Base-by-base conservation (phyloP, 1,140 invertebrate genomes). In the Eufriesea mexicana region DNA sequence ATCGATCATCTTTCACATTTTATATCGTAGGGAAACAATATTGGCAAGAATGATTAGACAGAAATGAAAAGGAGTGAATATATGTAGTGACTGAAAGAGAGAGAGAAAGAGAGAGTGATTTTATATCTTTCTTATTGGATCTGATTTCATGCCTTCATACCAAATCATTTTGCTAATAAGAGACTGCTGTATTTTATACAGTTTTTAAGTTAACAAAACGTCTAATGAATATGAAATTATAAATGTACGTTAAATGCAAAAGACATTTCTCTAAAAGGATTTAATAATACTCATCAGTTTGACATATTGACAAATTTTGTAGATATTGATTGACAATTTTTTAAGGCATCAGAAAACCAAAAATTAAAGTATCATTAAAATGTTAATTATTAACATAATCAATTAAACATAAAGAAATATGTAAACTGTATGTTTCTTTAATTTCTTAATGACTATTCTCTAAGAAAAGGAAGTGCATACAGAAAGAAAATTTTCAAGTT, bases 1-100 rank as follows among this genome's bases (percentile, higher is more conserved):
- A 72, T 87, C 23, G 68, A 84, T 84, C 54, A 67, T 54, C 57
- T 62, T 49, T 70, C 51, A 72, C 35, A 42, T 75, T 77, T 78
- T 66, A 54, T 71, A 71, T 47, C 55, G 9, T 62, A 25, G 61
- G 42, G 51, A 62, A 45, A 57, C 25, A 72, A 14, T 51, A 54
- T 54, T 61, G 6, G 51, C 35, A 14, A 80, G 54, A 35, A 64
- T 23, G 35, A 35, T 16, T 61, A 66, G 64, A 35, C 18, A 74
- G 35, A 55, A n/a, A 54, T 25, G 16, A n/a, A 54, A 75, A 18
- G 20, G 25, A 28, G 42, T 66, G 70, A 25, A 47, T 47, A 71
- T 55, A 47, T 35, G 14, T 16, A 49, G 45, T 5, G 45, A 49
- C 16, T 5, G 45, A 59, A 12, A 70, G 16, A 70, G n/a, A 67